A percentile compares a stretch with the other conserved stretches of the same genome.
Conservation (phyloP, 2,113 vertebrate genomes). For the Tachuris rubrigastra region DNA sequence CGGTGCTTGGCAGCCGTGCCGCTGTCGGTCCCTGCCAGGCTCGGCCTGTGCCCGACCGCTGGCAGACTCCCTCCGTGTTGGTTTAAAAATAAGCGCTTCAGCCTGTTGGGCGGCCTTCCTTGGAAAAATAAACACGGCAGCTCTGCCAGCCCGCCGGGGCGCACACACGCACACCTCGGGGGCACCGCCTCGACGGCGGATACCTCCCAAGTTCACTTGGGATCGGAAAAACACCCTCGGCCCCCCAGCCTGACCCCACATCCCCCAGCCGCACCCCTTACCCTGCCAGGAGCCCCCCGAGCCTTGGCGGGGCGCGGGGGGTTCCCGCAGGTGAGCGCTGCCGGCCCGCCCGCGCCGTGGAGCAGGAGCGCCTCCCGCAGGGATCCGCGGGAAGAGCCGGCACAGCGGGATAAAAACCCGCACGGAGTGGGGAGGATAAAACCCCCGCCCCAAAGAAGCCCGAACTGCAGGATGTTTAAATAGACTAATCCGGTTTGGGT, state of each 20-base stretch:
- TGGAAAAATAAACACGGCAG: background rate
- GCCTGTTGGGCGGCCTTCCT: background rate
- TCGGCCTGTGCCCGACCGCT: background rate
- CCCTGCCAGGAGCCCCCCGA: background rate
- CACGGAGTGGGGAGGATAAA: no score
- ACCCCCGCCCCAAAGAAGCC: fast-evolving
- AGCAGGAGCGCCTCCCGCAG: background rate
- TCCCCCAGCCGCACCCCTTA: background rate
- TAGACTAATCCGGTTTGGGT: fast-evolving
- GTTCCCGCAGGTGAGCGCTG: background rate
- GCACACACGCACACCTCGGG: background rate
- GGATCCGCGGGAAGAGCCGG: background rate
- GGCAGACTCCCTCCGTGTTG: background rate
- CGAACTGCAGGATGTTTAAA: no score
- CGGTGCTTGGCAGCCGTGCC: background rate
- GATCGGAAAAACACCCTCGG: no score
- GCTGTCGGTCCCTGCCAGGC: background rate
- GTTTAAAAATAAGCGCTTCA: background rate
- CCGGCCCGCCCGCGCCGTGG: background rate
- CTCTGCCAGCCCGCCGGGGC: background rate
- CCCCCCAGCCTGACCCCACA: background rate
- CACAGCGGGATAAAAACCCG: background rate
- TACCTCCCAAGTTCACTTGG: fast-evolving
- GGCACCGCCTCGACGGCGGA: background rate
- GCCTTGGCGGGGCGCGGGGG: background rate